Evolutionary conservation across 1,140 invertebrate species (phyloP).

Genomic region (Bombus confusus): DNA sequence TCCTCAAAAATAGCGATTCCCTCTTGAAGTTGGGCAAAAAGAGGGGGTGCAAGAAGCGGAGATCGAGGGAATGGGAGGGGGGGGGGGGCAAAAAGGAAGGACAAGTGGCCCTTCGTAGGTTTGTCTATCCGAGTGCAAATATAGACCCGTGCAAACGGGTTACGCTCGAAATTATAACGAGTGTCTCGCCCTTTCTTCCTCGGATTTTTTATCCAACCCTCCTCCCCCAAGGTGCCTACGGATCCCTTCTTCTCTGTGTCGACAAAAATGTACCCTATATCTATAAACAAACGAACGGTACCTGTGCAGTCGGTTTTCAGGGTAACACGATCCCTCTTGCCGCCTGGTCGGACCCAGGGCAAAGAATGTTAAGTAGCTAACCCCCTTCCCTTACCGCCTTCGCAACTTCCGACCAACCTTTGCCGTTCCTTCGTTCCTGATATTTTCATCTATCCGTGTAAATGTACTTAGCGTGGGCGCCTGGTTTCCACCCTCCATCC

Average conservation of each 20-base stretch:
- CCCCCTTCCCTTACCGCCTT: slow-evolving; percentile 19
- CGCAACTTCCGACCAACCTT: slow-evolving; percentile 29
- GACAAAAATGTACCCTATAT: slow-evolving; percentile 50
- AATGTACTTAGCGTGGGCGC: slow-evolving; percentile 68
- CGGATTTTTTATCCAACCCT: neutral
- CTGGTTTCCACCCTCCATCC: neutral
- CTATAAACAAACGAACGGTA: slow-evolving; percentile 61
- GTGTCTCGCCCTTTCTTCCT: slow-evolving; percentile 21
- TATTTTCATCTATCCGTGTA: slow-evolving; percentile 72
- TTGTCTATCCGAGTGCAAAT: slow-evolving; percentile 51
- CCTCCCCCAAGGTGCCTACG: neutral
- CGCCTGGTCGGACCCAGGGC: slow-evolving; percentile 26
- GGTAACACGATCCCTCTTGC: slow-evolving; percentile 49
- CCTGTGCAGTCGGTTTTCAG: slow-evolving; percentile 32
- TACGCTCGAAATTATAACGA: slow-evolving; percentile 63
- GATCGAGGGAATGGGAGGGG: neutral
- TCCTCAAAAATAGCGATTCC: slow-evolving; percentile 41
- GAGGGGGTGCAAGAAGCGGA: neutral
- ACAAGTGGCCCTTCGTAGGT: slow-evolving; percentile 47
- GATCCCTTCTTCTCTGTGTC: neutral
- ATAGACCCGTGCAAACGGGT: slow-evolving; percentile 47
- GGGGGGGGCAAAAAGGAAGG: slow-evolving; percentile 29
- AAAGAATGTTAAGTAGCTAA: slow-evolving; percentile 70
- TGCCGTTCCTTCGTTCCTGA: slow-evolving; percentile 62
- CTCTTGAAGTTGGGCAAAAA: slow-evolving; percentile 8